Conservation (phyloP, 2,888 invertebrate genomes). For the Drosophila birchii region DNA sequence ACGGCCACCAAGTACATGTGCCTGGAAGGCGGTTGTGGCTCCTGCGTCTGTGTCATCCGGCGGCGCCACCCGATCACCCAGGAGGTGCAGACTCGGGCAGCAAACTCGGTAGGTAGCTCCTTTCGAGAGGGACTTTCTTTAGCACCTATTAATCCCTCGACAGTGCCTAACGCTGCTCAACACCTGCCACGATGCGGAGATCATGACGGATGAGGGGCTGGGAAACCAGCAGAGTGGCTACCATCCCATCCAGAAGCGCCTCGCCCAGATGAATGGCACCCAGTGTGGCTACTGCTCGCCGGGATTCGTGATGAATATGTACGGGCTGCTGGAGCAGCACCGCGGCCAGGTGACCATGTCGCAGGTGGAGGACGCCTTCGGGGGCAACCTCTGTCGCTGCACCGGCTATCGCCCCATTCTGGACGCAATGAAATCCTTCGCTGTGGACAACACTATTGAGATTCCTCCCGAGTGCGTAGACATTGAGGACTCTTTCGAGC, state of each 20-base stretch:
- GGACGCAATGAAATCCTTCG: constrained; percentile 91
- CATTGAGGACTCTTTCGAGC: constrained; percentile 81
- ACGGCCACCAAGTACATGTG: constrained; percentile 89
- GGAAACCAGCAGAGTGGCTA: constrained; percentile 88
- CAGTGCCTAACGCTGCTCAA: constrained; percentile 88
- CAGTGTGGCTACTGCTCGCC: constrained; percentile 92
- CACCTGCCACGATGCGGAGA: constrained; percentile 88
- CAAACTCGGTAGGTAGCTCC: constrained; percentile 24
- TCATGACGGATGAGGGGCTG: constrained; percentile 90
- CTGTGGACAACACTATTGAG: constrained; percentile 86
- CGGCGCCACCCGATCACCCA: constrained; percentile 75
- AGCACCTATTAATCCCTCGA: not conserved
- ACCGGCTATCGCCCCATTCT: constrained; percentile 92
- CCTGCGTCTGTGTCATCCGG: constrained; percentile 86
- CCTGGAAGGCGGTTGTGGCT: constrained; percentile 88
- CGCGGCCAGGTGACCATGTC: constrained; percentile 86
- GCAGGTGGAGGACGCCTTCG: constrained; percentile 91
- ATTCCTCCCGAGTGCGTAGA: constrained; percentile 85
- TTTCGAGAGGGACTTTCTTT: not conserved
- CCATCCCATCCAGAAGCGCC: constrained; percentile 88
- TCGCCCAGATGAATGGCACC: constrained; percentile 89
- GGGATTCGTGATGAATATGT: constrained; percentile 92
- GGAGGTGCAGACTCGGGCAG: constrained; percentile 34
- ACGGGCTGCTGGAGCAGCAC: constrained; percentile 86
- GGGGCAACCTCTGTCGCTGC: constrained; percentile 92